These are phyloP conservation scores for Trinectes maculatus DNA, from an alignment of 2,113 vertebrate species.

Conservation along the genomic window DNA sequence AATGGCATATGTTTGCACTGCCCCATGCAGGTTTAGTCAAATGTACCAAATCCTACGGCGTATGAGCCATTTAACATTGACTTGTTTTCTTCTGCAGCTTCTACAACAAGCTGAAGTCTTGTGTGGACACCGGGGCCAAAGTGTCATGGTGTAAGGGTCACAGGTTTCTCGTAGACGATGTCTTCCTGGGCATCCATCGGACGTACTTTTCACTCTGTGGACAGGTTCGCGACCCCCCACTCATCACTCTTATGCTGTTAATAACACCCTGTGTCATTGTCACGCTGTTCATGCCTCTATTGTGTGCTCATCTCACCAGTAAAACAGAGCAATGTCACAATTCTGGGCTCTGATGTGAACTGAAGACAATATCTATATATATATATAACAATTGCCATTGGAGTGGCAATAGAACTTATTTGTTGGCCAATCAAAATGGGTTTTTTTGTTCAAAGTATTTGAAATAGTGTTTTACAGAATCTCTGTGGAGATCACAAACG, in stretches of 20 bases:
- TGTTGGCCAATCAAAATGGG: no score
- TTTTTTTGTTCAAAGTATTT: no score
- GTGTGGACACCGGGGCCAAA: constrained; percentile 29
- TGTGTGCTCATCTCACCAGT: constrained; percentile 49
- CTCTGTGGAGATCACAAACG: no score
- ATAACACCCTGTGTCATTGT: constrained; percentile 48
- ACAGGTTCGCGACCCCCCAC: constrained; percentile 57
- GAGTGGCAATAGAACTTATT: no score
- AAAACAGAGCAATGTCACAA: no score
- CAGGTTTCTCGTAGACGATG: constrained; percentile 32
- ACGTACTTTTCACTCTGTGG: constrained; percentile 68
- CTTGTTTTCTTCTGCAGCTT: constrained; percentile 49
- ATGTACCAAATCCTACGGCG: not conserved
- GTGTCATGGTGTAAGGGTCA: not conserved
- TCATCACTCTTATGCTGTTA: constrained; percentile 55
- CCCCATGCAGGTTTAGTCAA: not conserved
- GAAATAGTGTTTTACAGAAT: no score
- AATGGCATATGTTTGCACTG: not conserved
- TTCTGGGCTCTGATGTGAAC: not conserved
- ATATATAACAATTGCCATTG: no score
- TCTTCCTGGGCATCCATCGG: constrained; percentile 73
- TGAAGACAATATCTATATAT: no score
- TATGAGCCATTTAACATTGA: not conserved
- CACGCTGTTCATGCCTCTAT: constrained; percentile 61
- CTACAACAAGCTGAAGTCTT: constrained; percentile 68